phyloP scores from a whole-genome alignment of 2,888 invertebrate species.

The Scotopteryx bipunctaria region DNA sequence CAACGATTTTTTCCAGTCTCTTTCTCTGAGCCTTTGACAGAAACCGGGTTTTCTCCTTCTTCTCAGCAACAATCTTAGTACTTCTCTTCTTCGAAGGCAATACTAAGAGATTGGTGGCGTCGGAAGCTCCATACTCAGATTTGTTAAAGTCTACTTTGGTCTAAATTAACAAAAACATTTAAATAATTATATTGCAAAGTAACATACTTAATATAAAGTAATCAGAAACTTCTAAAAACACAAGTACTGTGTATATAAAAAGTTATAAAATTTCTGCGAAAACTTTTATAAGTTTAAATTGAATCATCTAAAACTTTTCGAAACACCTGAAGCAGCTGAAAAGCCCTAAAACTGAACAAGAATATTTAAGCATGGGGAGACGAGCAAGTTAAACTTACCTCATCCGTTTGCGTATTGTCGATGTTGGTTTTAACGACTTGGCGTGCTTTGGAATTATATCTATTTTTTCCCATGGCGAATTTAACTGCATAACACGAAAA shows the following conservation, averaged over 20 bases:
- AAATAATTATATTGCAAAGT: too few relatives aligned
- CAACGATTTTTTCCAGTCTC: slow-evolving; percentile 92
- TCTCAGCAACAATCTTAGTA: slow-evolving; percentile 86
- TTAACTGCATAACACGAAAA: background rate
- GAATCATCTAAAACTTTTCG: background rate
- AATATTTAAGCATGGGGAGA: too few relatives aligned
- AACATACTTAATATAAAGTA: too few relatives aligned
- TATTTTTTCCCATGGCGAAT: slow-evolving; percentile 87
- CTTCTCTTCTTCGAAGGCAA: slow-evolving; percentile 92
- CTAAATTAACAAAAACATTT: slow-evolving; percentile 54
- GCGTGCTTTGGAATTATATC: slow-evolving; percentile 90
- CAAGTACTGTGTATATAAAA: too few relatives aligned
- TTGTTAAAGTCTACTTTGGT: slow-evolving; percentile 86
- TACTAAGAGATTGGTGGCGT: slow-evolving; percentile 89
- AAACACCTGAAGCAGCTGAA: background rate
- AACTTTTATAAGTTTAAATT: too few relatives aligned
- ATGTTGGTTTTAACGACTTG: slow-evolving; percentile 87
- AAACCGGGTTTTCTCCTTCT: slow-evolving; percentile 84
- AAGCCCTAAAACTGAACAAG: background rate
- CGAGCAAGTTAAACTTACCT: slow-evolving; percentile 82
- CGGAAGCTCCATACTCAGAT: slow-evolving; percentile 85
- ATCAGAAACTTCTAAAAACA: too few relatives aligned
- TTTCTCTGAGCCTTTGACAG: slow-evolving; percentile 95
- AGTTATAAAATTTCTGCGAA: too few relatives aligned
- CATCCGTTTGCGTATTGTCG: slow-evolving; percentile 86